Base-by-base conservation (phyloP, 2,888 invertebrate species). In the Drosophila greeni region DNA sequence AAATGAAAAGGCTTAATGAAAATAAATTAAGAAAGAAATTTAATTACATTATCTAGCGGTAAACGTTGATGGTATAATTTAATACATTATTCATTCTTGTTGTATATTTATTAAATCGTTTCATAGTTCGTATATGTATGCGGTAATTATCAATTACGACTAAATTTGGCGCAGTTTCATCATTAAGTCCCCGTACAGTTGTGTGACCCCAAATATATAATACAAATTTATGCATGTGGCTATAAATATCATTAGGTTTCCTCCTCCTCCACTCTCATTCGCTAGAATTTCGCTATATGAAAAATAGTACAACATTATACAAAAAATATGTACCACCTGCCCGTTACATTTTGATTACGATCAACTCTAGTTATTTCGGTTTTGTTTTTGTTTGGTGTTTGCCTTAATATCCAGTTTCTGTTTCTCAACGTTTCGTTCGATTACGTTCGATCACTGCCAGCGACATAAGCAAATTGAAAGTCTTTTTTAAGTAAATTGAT, bases 241-340 rank as follows among this genome's bases (percentile, higher is more conserved):
- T 67, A 67, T 70, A 70, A 70, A 67, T 67, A 67, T 67, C 70
- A 70, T 70, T 67, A 48, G 62, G 52, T 39, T 64, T 37, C 52
- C 39, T 64, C 26, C 26, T 9, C 9, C 26, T 29, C 57, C 16
- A 33, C 23, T 33, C 39, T 18, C 55, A 43, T 47, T 64, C 26
- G 36, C 66, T 66, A 66, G n/a, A 62, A 62, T 66, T 62, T 62
- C 9, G 62, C 54, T 52, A 62, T 64, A 64, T 73, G 76, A 69
- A 78, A 78, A 78, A 78, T 83, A 84, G 64, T 70, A 67, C 70
- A 75, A 83, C 79, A 84, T 78, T 61, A 82, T 78, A 83, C 84
- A 78, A 78, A 83, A 78, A 78, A 78, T 78, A 78, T 82, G 79
- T 70, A 67, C 53, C 42, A 67, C 53, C 42, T 43, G 70, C 64